Evolutionary conservation across 2,113 vertebrate genomes (phyloP).

Genomic region (Ciconia stormi): DNA sequence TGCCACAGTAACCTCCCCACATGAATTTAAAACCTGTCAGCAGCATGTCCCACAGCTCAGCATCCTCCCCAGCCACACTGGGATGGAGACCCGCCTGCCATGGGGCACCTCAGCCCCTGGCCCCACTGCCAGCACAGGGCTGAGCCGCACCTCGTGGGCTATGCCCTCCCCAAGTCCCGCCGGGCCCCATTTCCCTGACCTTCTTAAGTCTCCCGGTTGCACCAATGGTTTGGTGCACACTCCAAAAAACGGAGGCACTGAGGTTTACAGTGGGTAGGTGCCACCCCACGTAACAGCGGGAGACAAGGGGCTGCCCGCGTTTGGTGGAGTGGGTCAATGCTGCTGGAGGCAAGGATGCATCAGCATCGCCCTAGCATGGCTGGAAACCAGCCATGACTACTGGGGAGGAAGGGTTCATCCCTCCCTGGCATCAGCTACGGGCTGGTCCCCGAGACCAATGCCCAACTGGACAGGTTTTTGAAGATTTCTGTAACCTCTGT

Average conservation of each 20-base stretch:
- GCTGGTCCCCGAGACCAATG: fast-evolving
- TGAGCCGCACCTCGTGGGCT: not conserved
- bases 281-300: fast-evolving
- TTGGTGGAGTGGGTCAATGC: too few species aligned
- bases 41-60: not conserved
- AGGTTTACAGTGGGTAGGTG: not conserved
- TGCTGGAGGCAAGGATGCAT: not conserved
- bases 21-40: not conserved
- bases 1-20: not conserved
- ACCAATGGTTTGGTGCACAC: not conserved
- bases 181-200: fast-evolving
- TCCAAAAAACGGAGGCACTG: not conserved
- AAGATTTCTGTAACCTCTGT: not conserved
- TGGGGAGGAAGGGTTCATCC: not conserved
- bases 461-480: not conserved
- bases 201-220: not conserved
- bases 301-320: fast-evolving
- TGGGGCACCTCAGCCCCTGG: not conserved
- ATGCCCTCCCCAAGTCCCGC: not conserved
- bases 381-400: not conserved
- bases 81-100: not conserved
- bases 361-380: not conserved
- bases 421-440: not conserved
- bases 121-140: not conserved
- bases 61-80: not conserved